Percentiles rank a stretch among this genome's conserved stretches.
phyloP scores from a whole-genome alignment of 1,140 invertebrate genomes.

The Tigriopus japonicus region DNA sequence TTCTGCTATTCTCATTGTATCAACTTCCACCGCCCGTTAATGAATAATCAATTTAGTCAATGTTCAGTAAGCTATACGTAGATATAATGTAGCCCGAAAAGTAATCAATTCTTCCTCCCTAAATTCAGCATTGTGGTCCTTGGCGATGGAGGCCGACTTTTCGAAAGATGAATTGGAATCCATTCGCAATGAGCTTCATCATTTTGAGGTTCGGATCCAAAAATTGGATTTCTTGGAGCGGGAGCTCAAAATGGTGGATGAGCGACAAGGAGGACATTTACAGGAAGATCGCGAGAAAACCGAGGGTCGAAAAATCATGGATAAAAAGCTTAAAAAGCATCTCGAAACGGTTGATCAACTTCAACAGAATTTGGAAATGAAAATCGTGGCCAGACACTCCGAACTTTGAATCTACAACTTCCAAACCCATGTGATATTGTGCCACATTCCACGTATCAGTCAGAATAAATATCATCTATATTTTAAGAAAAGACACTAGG shows the following conservation, averaged over 20 bases:
- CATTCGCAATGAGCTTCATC: slow-evolving; percentile 32
- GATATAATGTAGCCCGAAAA: too few relatives aligned
- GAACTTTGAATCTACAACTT: not conserved
- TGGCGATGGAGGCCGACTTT: slow-evolving; percentile 58
- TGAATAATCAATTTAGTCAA: too few relatives aligned
- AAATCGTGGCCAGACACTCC: not conserved
- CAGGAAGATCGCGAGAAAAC: not conserved
- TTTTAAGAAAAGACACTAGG: too few relatives aligned
- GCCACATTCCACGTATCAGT: too few relatives aligned
- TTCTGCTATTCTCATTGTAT: too few relatives aligned
- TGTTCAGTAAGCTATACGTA: too few relatives aligned
- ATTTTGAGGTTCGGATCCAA: not conserved
- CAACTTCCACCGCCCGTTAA: too few relatives aligned
- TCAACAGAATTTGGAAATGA: not conserved
- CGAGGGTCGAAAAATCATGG: not conserved
- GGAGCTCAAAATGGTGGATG: not conserved
- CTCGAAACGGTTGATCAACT: not conserved
- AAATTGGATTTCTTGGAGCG: not conserved
- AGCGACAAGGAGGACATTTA: not conserved
- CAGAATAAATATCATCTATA: too few relatives aligned
- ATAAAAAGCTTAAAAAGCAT: not conserved
- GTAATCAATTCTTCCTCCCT: too few relatives aligned
- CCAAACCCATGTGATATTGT: too few relatives aligned
- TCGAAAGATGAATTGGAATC: slow-evolving; percentile 56
- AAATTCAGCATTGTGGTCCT: slow-evolving; percentile 53